Evolutionary conservation across 2,888 invertebrate species (phyloP), one percentile per base, ranked within the genome.

Genomic region (Asteroscopus sphinx): DNA sequence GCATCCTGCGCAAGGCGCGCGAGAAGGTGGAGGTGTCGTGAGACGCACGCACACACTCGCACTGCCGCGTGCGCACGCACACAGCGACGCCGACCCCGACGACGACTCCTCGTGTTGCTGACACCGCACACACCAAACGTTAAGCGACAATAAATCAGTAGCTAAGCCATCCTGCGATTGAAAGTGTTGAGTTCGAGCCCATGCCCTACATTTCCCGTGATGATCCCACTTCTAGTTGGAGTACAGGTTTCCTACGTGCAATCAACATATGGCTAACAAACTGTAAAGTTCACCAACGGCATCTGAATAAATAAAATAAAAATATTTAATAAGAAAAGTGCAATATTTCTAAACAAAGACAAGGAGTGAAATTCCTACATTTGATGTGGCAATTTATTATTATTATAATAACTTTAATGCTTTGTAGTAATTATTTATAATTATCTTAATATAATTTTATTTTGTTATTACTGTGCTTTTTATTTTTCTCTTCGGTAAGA

Each of bases 1-100:
- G 96, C 65, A 96, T 97, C 80, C 90, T 98, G 72, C 96, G 96
- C 44, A 96, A 96, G 85, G 96, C 96, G 41, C 94, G 97, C 47
- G 95, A 96, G 86, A 97, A 97, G 90, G 96, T 95, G 57, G 97
- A 97, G 78, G 93, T 93, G 33, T 86, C 90, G 39, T 93, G 86
- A 30, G 8, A 25, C 45, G 16, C 47, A 42, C 46, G 21, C 35
- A 1, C 33, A 28, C 49, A 28, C 26, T 0, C 35, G 16, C 12
- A 7, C 13, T 17, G 17, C 37, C 0, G 2, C 26, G 5, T 8
- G 25, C 21, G 5, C 64, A n/a, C 48, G 30, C 41, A 6, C 39
- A 12, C 44, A 3, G 8, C 33, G 44, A n/a, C 28, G 15, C 26
- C 11, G 41, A 41, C n/a, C 47, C 36, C 1, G 68, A 65, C 37